These are phyloP conservation scores for Ditula angustiorana DNA, from an alignment of 2,888 invertebrate genomes.

Conservation along the genomic window DNA sequence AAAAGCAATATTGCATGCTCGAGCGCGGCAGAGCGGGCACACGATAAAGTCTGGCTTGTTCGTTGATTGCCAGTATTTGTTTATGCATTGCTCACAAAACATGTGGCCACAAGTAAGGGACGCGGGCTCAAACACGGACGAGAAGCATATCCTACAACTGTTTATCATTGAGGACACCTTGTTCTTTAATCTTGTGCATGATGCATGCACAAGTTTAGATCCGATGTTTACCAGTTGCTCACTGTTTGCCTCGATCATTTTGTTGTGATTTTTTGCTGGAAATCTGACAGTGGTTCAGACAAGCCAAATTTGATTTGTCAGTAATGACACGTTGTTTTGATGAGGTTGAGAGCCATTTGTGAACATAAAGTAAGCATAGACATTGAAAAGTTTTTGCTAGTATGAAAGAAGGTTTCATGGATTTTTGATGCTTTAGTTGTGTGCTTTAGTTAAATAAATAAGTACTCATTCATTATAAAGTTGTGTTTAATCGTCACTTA, in stretches of 20 bases:
- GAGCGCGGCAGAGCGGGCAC: constrained; percentile 66
- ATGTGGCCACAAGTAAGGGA: constrained; percentile 66
- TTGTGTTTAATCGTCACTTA: too few relatives aligned
- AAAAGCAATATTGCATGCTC: constrained; percentile 63
- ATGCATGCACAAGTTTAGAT: neutral
- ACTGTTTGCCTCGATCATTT: constrained; percentile 19
- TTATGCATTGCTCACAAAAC: constrained; percentile 66
- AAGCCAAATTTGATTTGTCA: neutral
- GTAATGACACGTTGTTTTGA: neutral
- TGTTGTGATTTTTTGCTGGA: neutral
- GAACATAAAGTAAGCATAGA: neutral
- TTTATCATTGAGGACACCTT: constrained; percentile 50
- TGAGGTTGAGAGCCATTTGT: neutral
- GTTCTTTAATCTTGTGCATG: constrained; percentile 44
- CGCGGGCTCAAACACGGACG: constrained; percentile 58
- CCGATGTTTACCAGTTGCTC: neutral
- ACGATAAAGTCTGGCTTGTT: constrained; percentile 60
- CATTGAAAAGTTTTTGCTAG: neutral
- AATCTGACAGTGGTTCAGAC: neutral
- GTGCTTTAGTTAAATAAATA: too few relatives aligned
- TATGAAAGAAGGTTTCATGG: constrained; percentile 4
- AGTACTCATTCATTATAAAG: too few relatives aligned
- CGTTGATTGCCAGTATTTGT: constrained; percentile 59
- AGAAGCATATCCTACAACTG: constrained; percentile 69
- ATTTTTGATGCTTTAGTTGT: too few relatives aligned